Evolutionary conservation across 2,888 invertebrate species (phyloP).

Genomic region (Ectropis crepuscularia): DNA sequence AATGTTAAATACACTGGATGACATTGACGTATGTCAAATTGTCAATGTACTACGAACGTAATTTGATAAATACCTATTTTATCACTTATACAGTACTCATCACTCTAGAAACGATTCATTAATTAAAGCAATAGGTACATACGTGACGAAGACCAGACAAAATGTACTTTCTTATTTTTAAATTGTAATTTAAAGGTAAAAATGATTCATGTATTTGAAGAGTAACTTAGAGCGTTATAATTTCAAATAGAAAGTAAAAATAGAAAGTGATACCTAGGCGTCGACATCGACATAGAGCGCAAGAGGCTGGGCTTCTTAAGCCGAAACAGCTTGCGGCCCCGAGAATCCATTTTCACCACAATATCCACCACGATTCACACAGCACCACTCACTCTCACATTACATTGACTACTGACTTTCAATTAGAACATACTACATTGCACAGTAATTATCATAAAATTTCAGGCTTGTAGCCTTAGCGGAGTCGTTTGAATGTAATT

Average conservation of each 20-base stretch:
- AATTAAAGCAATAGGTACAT: too few species aligned
- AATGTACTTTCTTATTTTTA: too few species aligned
- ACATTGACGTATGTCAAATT: too few species aligned
- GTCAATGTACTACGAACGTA: too few species aligned
- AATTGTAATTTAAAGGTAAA: too few species aligned
- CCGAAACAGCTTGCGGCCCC: constrained; percentile 67
- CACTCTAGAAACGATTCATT: too few species aligned
- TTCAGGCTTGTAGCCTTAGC: constrained; percentile 79
- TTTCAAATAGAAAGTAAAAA: not conserved
- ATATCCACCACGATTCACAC: constrained; percentile 46
- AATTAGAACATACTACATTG: constrained; percentile 75
- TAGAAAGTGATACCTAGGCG: constrained; percentile 67
- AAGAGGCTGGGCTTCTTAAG: constrained; percentile 66
- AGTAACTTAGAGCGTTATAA: too few species aligned
- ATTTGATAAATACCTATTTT: too few species aligned
- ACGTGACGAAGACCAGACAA: too few species aligned
- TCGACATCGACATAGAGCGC: constrained; percentile 71
- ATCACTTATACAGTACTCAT: too few species aligned
- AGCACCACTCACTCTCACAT: constrained; percentile 71
- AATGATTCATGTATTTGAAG: too few species aligned
- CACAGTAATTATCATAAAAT: constrained; percentile 81
- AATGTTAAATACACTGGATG: too few species aligned
- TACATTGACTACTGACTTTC: constrained; percentile 69
- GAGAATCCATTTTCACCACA: constrained; percentile 70
- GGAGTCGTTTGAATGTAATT: constrained; percentile 69